Base-by-base conservation (phyloP, 2,888 invertebrate genomes). In the Nesidiocoris tenuis region DNA sequence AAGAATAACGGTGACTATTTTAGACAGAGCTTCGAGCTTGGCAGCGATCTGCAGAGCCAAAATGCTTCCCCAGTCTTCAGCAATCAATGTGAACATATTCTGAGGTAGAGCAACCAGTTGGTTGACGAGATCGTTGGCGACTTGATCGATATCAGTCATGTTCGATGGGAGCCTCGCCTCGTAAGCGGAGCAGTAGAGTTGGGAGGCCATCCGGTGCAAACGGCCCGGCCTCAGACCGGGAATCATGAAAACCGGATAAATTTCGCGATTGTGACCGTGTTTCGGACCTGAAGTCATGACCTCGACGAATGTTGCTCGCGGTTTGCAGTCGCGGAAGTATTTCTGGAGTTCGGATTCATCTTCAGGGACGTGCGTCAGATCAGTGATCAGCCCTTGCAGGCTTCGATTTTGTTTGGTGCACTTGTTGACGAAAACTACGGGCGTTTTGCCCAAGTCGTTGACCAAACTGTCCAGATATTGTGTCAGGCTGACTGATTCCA, bases 11-110 rank as follows among this genome's bases (percentile, higher is more conserved):
- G 75, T 64, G 0, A 80, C 79, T 12, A 57, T 74, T 19, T 80
- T 79, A 7, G 80, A 80, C 18, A 63, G 63, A 2, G 74, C 76
- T 77, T 81, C 80, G 1, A 80, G 74, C 22, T 77, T 67, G 19
- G 79, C 77, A 24, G 80, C 79, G 56, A 88, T 81, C 83, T 88
- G 86, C 82, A 88, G 84, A 2, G 88, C 88, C 57, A 89, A 84
- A 67, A 85, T 84, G 7, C 87, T 86, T 74, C 89, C 88, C 82
- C 87, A 88, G 0, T 88, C 88, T 81, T 89, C 88, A 16, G 88
- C 89, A 70, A 86, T 84, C 55, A 89, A 71, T 39, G 77, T 80
- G 79, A 77, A 61, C 25, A 67, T 61, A 54, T 75, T 77, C 16
- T 57, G 64, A 18, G 65, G 59, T 23, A 65, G 23, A 25, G 65